Evolutionary conservation across 2,888 invertebrate species (phyloP).

Genomic region (Dynastes maya): DNA sequence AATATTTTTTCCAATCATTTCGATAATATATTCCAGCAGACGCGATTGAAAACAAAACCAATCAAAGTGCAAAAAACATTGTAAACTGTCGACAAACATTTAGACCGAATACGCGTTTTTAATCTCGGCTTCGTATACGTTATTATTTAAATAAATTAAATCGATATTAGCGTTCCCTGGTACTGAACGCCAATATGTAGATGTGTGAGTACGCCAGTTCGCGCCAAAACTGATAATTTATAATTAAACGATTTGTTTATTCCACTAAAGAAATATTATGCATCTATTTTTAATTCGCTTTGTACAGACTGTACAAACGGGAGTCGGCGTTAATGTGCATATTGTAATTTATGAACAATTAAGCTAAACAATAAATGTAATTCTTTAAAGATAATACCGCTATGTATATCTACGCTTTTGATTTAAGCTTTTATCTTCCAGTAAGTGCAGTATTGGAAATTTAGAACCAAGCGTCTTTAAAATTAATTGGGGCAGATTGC

Average conservation of each 20-base stretch:
- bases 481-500: too few species aligned
- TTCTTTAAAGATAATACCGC: too few species aligned
- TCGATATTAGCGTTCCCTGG: background rate
- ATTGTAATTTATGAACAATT: too few species aligned
- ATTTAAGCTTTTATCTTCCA: too few species aligned
- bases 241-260: constrained; percentile 4
- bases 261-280: background rate
- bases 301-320: background rate
- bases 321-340: too few species aligned
- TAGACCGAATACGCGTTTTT: background rate
- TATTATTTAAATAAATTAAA: constrained; percentile 6
- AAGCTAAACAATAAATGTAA: too few species aligned
- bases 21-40: background rate
- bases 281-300: background rate
- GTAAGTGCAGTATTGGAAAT: too few species aligned
- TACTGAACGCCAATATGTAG: background rate
- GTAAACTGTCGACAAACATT: background rate
- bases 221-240: background rate
- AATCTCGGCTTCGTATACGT: background rate
- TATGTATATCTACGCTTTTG: too few species aligned
- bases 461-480: too few species aligned
- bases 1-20: background rate
- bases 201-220: too few species aligned
- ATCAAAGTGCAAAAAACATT: background rate
- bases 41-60: background rate